phyloP scores from a whole-genome alignment of 1,140 invertebrate genomes.

The Drusus annulatus region DNA sequence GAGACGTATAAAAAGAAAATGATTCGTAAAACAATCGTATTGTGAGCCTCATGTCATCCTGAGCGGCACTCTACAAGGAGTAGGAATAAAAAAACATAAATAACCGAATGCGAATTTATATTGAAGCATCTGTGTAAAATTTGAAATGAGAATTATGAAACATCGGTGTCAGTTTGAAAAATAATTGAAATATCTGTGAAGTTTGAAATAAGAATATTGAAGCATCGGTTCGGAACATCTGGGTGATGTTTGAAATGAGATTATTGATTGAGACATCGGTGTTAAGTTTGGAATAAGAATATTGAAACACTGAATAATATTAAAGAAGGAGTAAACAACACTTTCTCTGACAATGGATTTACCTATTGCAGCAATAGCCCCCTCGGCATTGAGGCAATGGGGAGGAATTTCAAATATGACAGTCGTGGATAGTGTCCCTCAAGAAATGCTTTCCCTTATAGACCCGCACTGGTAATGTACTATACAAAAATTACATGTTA shows the following conservation, averaged over 20 bases:
- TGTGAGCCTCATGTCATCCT: slow-evolving; percentile 38
- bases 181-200: background rate
- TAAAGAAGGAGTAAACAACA: background rate
- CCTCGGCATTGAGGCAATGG: slow-evolving; percentile 56
- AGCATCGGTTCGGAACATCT: background rate
- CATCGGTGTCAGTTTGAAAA: background rate
- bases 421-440: slow-evolving; percentile 74
- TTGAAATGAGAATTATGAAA: too few relatives aligned
- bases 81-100: too few relatives aligned
- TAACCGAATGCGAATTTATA: too few relatives aligned
- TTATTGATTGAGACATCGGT: background rate
- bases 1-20: slow-evolving; percentile 5
- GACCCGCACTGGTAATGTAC: slow-evolving; percentile 73
- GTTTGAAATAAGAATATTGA: background rate
- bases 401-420: slow-evolving; percentile 75
- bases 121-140: too few relatives aligned
- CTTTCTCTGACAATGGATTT: background rate
- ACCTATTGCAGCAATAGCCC: background rate
- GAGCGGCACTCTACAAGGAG: slow-evolving; percentile 37
- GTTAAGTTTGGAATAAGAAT: background rate
- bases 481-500: too few relatives aligned
- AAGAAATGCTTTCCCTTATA: slow-evolving; percentile 78
- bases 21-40: background rate
- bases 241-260: background rate
- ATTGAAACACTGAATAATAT: background rate